phyloP scores from a whole-genome alignment of 2,888 invertebrate genomes.

The Rhagophthalmus giganteus region DNA sequence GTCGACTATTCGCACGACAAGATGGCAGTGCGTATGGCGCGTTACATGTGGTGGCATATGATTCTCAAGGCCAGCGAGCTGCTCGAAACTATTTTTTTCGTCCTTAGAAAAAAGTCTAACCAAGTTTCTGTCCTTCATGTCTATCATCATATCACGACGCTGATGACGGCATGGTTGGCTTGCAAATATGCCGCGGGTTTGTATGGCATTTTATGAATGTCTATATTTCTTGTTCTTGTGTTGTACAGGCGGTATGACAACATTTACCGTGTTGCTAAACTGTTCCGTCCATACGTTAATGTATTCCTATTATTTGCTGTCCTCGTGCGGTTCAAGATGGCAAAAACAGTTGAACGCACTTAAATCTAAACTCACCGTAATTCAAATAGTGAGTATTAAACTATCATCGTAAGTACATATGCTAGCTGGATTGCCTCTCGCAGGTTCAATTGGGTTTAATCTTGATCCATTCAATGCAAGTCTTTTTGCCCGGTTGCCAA shows the following conservation, averaged over 20 bases:
- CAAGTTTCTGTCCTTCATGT: conserved; percentile 74
- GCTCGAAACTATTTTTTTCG: conserved; percentile 71
- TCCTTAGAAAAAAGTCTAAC: conserved; percentile 69
- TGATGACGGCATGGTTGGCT: conserved; percentile 63
- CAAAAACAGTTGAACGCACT: conserved; percentile 61
- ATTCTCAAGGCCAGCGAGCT: conserved; percentile 69
- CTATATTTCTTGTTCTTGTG: background rate
- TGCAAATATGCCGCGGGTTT: conserved; percentile 70
- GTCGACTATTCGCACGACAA: conserved; percentile 71
- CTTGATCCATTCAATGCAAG: conserved; percentile 61
- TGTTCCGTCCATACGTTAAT: conserved; percentile 72
- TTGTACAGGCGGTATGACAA: conserved; percentile 66
- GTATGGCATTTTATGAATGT: conserved; percentile 26
- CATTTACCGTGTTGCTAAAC: conserved; percentile 69
- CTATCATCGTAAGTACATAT: too few relatives aligned
- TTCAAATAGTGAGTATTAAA: too few relatives aligned
- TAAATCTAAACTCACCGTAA: conserved; percentile 61
- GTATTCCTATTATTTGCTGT: conserved; percentile 73
- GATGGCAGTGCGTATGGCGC: conserved; percentile 60
- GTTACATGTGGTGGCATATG: conserved; percentile 62
- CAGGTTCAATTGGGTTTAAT: conserved; percentile 65
- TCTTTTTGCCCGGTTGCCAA: conserved; percentile 62
- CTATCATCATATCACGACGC: conserved; percentile 70
- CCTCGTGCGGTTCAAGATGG: conserved; percentile 63
- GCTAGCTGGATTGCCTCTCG: too few relatives aligned